Percentiles rank a stretch among this genome's conserved stretches.
Evolutionary conservation across 2,888 invertebrate species (phyloP).

Genomic region (Clitarchus hookeri): DNA sequence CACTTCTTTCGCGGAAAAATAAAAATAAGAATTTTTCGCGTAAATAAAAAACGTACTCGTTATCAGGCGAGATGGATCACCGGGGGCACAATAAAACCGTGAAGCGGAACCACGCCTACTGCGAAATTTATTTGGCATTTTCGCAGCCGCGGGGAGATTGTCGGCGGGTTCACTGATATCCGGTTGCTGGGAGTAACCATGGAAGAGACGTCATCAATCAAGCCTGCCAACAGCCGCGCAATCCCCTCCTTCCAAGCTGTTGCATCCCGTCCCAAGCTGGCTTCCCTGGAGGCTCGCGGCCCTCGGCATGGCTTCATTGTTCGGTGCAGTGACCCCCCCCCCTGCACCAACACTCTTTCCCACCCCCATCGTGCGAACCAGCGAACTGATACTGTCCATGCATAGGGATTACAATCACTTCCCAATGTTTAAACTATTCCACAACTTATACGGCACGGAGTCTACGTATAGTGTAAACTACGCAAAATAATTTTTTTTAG

Average conservation of each 20-base stretch:
- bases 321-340: too few species aligned
- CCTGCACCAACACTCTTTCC: too few species aligned
- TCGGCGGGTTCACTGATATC: not conserved
- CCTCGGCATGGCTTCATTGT: too few species aligned
- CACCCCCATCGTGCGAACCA: too few species aligned
- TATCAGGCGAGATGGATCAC: not conserved
- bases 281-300: not conserved
- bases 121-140: not conserved
- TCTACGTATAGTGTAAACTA: too few species aligned
- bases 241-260: not conserved
- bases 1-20: too few species aligned
- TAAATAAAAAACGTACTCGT: not conserved
- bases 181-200: too few species aligned
- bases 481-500: too few species aligned
- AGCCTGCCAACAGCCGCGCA: not conserved
- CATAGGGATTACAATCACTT: too few species aligned
- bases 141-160: not conserved
- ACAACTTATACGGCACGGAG: too few species aligned
- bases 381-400: too few species aligned
- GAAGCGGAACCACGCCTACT: not conserved
- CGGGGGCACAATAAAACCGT: not conserved
- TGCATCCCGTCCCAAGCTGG: not conserved
- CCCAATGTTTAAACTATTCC: too few species aligned
- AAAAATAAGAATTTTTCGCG: not conserved
- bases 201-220: constrained; percentile 4